Base-by-base conservation (phyloP, 2,888 invertebrate genomes). In the Scelioninae gen. 1 region DNA sequence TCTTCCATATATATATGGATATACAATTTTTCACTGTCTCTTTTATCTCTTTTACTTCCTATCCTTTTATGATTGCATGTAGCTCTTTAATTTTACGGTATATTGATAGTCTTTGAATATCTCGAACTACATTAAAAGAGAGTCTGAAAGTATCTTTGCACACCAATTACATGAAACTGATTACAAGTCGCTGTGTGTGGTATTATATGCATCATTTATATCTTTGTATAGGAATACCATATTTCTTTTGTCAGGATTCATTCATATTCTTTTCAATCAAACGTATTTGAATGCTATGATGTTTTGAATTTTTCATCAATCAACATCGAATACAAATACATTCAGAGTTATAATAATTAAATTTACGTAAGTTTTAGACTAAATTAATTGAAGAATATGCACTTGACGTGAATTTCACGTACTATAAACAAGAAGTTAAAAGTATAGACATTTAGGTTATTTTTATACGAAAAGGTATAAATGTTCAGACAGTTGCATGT, bases 11-110 rank as follows among this genome's bases (percentile, higher is more conserved):
- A 15, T 47, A 49, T 38, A 58, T 71, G 58, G 60, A 71, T 60
- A 71, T 49, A 60, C 31, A 72, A 72, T 62, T 72, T 40, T 72
- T 38, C 62, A 72, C 38, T 62, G 60, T 72, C 72, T 60, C 62
- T 72, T 72, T 43, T 62, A 72, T 62, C 40, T 60, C 40, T 60
- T 58, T 60, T 49, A 15, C 34, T 58, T 51, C 23, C n/a, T 5
- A 29, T 23, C 45, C 32, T 56, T 15, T 32, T 51, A 40, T 15
- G 62, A 72, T 72, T 62, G 53, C 49, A 32, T 29, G 71, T 29
- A 62, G 60, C 51, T 60, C 40, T 72, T 51, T 72, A 72, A 72
- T 72, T 60, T 71, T 51, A 60, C 69, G 10, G 38, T 45, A 29
- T 47, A 69, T 55, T 23, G 49, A 69, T 49, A 69, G 49, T 13